phyloP scores from a whole-genome alignment of 2,888 invertebrate species.

The Eurois occulta region DNA sequence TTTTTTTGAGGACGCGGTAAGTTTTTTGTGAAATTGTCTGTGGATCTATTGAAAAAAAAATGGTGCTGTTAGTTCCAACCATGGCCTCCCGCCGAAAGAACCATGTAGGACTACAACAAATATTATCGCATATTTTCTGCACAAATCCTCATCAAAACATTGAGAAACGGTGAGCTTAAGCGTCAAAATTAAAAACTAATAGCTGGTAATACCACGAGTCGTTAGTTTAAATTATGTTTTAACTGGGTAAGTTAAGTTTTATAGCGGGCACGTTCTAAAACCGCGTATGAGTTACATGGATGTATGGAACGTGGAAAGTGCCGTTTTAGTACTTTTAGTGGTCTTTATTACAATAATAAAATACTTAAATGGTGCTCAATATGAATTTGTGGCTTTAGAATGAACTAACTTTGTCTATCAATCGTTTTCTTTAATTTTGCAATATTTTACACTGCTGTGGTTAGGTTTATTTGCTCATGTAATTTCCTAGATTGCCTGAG shows the following conservation, averaged over 20 bases:
- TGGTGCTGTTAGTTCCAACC: not conserved
- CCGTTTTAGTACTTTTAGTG: conserved; percentile 28
- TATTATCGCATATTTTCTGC: not conserved
- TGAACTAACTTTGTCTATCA: conserved; percentile 10
- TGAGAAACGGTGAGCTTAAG: conserved; percentile 46
- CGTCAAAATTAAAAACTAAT: conserved; percentile 50
- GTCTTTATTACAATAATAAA: conserved; percentile 38
- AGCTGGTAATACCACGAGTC: conserved; percentile 40
- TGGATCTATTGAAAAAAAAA: not conserved
- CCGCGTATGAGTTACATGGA: conserved; percentile 34
- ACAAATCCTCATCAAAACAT: conserved; percentile 13
- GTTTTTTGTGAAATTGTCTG: too few species aligned
- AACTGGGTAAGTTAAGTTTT: conserved; percentile 58
- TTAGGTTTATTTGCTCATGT: not conserved
- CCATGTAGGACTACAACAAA: not conserved
- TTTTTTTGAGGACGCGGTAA: too few species aligned
- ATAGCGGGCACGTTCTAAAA: conserved; percentile 47
- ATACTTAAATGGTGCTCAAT: conserved; percentile 17
- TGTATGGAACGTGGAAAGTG: conserved; percentile 25
- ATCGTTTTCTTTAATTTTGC: not conserved
- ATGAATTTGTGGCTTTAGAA: conserved; percentile 24
- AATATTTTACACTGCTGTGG: conserved; percentile 1
- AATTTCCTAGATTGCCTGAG: not conserved
- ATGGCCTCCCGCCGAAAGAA: not conserved
- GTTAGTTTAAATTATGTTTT: conserved; percentile 61